Conservation (phyloP, 2,797 vertebrate species). For the Forpus xanthops region DNA sequence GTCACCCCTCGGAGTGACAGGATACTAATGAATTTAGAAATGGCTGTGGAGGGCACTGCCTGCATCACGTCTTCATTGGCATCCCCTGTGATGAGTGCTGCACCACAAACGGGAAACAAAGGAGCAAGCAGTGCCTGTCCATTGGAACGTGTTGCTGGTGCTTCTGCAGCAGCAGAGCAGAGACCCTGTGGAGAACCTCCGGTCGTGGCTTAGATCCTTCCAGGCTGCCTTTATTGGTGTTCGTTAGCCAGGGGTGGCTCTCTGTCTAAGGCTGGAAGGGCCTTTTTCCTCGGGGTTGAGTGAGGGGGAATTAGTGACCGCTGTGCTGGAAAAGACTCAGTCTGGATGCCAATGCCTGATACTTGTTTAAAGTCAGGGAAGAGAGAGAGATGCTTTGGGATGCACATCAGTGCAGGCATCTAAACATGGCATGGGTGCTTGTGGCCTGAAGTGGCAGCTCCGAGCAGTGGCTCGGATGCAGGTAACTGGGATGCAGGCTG, state of each 20-base stretch:
- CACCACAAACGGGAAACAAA: conserved; percentile 65
- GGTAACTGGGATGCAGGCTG: fast-evolving
- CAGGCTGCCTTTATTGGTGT: not conserved
- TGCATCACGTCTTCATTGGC: conserved; percentile 73
- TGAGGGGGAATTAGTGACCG: not conserved
- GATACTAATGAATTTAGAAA: conserved; percentile 66
- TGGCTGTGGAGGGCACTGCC: conserved; percentile 12
- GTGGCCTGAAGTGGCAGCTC: not conserved
- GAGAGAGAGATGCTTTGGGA: not conserved
- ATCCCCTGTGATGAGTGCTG: conserved; percentile 68
- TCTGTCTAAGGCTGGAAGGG: not conserved
- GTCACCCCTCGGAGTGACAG: conserved; percentile 6
- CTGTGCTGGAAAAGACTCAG: not conserved
- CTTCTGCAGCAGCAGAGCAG: conserved; percentile 32
- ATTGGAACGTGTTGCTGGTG: conserved; percentile 47
- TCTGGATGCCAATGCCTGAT: fast-evolving
- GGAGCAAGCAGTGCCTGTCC: conserved; percentile 65
- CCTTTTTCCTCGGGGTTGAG: not conserved
- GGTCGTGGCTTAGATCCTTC: not conserved
- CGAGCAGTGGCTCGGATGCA: fast-evolving
- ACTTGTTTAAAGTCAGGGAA: not conserved
- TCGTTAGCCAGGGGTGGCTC: not conserved
- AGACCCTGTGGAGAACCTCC: not conserved
- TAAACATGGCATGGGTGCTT: fast-evolving
- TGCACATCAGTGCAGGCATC: fast-evolving